These are phyloP conservation scores for Bungarus multicinctus DNA, from an alignment of 2,113 vertebrate species.

Conservation along the genomic window DNA sequence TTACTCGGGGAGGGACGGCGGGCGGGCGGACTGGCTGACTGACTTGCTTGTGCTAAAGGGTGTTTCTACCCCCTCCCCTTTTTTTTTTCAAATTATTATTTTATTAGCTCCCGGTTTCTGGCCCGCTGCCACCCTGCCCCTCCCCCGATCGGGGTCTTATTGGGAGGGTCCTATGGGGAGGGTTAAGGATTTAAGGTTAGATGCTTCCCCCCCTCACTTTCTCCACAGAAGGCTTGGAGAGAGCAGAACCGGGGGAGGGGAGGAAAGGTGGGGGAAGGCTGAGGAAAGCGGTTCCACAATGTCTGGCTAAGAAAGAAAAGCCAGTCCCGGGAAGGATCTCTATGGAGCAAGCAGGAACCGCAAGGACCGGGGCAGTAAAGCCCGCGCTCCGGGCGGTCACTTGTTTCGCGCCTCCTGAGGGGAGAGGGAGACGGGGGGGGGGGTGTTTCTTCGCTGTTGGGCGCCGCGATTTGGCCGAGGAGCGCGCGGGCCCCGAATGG, in stretches of 20 bases:
- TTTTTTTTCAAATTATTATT: not conserved
- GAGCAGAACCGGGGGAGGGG: not conserved
- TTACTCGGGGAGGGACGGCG: slow-evolving; percentile 5
- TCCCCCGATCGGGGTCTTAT: not conserved
- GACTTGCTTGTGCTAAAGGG: slow-evolving; percentile 15
- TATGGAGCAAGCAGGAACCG: slow-evolving; percentile 6
- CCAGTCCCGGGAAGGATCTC: slow-evolving; percentile 39
- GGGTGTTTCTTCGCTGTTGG: not conserved
- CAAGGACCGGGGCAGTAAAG: slow-evolving; percentile 2
- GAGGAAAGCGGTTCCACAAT: not conserved
- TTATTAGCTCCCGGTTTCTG: not conserved
- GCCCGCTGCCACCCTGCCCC: not conserved
- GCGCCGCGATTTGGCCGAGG: not conserved
- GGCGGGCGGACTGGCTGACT: slow-evolving; percentile 6
- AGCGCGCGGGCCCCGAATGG: not conserved
- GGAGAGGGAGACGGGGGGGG: not conserved
- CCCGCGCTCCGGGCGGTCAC: slow-evolving; percentile 7
- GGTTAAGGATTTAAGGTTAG: not conserved
- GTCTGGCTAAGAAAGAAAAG: not conserved
- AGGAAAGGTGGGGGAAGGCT: too few relatives aligned
- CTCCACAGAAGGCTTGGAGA: slow-evolving; percentile 13
- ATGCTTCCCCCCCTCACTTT: not conserved
- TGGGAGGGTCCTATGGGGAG: not conserved
- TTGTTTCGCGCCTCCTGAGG: not conserved
- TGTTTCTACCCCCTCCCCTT: not conserved